Percentiles rank a stretch among this genome's conserved stretches.
Evolutionary conservation across 2,797 vertebrate genomes (phyloP).

Genomic region (Silurus aristotelis): DNA sequence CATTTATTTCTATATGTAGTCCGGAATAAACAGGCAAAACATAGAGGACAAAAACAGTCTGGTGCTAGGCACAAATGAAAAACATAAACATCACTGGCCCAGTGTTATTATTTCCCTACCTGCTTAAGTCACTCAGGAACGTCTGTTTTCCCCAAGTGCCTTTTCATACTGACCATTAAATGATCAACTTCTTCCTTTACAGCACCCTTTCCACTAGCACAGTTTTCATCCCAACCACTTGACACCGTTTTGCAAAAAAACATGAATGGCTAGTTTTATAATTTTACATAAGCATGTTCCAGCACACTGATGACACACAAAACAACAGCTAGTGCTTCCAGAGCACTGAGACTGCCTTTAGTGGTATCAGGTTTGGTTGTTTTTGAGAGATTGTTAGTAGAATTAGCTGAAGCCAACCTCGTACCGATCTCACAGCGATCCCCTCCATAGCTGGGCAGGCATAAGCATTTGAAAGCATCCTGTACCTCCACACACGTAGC

Average conservation of each 20-base stretch:
- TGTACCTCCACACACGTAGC: conserved; percentile 92
- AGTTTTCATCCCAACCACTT: background rate
- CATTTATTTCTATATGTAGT: conserved; percentile 17
- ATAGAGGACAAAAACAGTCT: conserved; percentile 1
- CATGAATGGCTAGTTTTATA: background rate
- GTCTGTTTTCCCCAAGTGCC: background rate
- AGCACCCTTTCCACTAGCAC: conserved; percentile 13
- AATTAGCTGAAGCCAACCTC: conserved; percentile 91
- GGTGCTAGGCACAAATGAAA: conserved; percentile 32
- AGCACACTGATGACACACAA: conserved; percentile 17
- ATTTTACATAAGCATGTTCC: conserved; percentile 9
- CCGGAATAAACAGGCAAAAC: conserved; percentile 36
- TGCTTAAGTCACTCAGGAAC: conserved; percentile 6
- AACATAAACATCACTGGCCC: conserved; percentile 13
- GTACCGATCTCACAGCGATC: conserved; percentile 94
- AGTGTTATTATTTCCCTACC: conserved; percentile 30
- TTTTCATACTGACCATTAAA: conserved; percentile 48
- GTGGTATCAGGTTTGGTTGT: conserved; percentile 51
- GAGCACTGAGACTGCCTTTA: conserved; percentile 22
- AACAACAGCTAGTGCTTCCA: conserved; percentile 1
- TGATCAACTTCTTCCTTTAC: conserved; percentile 51
- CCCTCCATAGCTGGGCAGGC: conserved; percentile 99
- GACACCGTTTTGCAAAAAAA: conserved; percentile 7
- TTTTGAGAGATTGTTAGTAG: conserved; percentile 78
- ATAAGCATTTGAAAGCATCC: conserved; percentile 98